A percentile compares a stretch with the other conserved stretches of the same genome.
Conservation (phyloP, 1,140 invertebrate genomes). For the Battus philenor region DNA sequence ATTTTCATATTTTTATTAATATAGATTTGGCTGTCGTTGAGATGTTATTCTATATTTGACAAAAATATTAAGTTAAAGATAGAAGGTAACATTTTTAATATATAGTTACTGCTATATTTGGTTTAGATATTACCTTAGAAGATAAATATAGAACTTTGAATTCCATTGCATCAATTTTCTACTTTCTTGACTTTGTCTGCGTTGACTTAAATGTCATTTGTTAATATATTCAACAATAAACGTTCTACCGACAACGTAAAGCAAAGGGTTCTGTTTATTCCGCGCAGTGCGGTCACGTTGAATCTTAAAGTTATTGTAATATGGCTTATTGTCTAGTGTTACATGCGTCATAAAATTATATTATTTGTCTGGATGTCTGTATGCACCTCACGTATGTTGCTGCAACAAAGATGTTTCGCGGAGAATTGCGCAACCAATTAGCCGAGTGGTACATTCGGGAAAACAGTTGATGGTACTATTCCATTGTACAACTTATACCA, state of each 20-base stretch:
- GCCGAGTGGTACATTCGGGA: slow-evolving; percentile 27
- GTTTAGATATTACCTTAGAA: too few species aligned
- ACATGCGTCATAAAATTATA: slow-evolving; percentile 15
- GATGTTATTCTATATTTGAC: too few species aligned
- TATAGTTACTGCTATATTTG: too few species aligned
- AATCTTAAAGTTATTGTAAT: slow-evolving; percentile 23
- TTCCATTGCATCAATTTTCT: too few species aligned
- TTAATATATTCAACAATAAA: slow-evolving; percentile 34
- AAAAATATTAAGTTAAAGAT: too few species aligned
- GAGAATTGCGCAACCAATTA: slow-evolving; percentile 66
- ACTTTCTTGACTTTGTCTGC: slow-evolving; percentile 1
- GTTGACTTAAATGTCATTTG: slow-evolving; percentile 37
- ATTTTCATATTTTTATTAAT: too few species aligned
- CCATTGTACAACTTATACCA: slow-evolving; percentile 17
- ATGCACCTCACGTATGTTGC: slow-evolving; percentile 42
- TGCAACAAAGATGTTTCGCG: slow-evolving; percentile 47
- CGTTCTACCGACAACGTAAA: slow-evolving; percentile 31
- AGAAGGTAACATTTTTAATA: too few species aligned
- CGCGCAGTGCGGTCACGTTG: slow-evolving; percentile 20
- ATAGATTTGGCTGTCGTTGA: too few species aligned
- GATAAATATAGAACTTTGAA: too few species aligned
- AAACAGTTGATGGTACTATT: slow-evolving; percentile 27
- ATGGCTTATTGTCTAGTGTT: slow-evolving; percentile 29
- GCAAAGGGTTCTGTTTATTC: slow-evolving; percentile 22
- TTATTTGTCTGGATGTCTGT: slow-evolving; percentile 21